Evolutionary conservation across 2,113 vertebrate genomes (phyloP).

Genomic region (mouse (Mus musculus)): DNA sequence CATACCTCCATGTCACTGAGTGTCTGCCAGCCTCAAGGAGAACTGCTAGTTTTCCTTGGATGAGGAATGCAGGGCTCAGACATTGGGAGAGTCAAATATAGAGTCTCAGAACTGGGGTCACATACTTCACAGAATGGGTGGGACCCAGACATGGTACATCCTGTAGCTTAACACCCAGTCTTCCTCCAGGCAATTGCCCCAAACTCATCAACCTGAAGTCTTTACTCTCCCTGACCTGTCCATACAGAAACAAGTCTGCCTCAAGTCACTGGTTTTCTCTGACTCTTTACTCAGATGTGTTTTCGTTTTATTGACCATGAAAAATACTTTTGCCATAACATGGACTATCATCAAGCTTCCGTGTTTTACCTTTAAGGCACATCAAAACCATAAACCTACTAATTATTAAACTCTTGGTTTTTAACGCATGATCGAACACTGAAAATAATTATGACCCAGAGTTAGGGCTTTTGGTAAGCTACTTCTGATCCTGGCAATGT

Average conservation of each 20-base stretch:
- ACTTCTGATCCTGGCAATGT: background rate
- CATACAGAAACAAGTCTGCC: slow-evolving; percentile 42
- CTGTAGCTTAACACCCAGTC: background rate
- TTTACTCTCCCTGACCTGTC: slow-evolving; percentile 1
- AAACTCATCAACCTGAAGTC: background rate
- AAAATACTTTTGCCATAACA: slow-evolving; percentile 81
- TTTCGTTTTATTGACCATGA: slow-evolving; percentile 78
- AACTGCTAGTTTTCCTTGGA: slow-evolving; percentile 48
- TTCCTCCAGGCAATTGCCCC: background rate
- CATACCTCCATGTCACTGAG: slow-evolving; percentile 1
- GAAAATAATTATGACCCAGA: background rate
- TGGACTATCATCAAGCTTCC: slow-evolving; percentile 66
- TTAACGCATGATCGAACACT: background rate
- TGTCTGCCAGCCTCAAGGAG: background rate
- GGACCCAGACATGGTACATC: slow-evolving; percentile 21
- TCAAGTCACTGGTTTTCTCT: background rate
- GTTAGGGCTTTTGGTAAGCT: background rate
- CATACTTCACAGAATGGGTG: slow-evolving; percentile 40
- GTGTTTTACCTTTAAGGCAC: slow-evolving; percentile 34
- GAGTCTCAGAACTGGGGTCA: slow-evolving; percentile 39
- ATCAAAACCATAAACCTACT: slow-evolving; percentile 55
- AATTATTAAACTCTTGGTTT: slow-evolving; percentile 56
- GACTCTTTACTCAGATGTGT: slow-evolving; percentile 38
- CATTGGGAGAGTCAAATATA: slow-evolving; percentile 31
- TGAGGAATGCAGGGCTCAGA: background rate